These are phyloP conservation scores for Drosophila tani DNA, from an alignment of 1,140 invertebrate species.

Conservation along the genomic window DNA sequence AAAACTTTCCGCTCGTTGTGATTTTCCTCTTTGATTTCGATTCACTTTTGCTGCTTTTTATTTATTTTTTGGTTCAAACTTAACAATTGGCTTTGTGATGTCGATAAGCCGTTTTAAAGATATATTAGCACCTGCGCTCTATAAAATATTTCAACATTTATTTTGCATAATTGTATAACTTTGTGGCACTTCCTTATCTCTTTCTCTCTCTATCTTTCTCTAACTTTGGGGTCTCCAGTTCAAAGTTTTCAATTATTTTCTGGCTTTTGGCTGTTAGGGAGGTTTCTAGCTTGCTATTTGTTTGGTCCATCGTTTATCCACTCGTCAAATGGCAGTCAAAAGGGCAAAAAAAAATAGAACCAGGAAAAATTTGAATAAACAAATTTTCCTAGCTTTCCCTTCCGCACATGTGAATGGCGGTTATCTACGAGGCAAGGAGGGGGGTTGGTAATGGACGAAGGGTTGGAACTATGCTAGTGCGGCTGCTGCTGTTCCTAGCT, in stretches of 20 bases:
- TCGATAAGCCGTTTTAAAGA: constrained; percentile 55
- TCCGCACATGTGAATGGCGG: constrained; percentile 2
- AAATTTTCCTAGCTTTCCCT: constrained; percentile 54
- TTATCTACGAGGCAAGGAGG: neutral
- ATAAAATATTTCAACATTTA: constrained; percentile 49
- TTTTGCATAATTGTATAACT: constrained; percentile 50
- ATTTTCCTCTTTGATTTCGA: constrained; percentile 15
- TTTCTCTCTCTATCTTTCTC: constrained; percentile 15
- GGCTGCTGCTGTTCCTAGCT: constrained; percentile 7
- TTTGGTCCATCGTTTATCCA: constrained; percentile 60
- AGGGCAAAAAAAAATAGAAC: constrained; percentile 42
- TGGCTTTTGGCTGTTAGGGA: neutral
- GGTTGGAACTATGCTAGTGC: constrained; percentile 47
- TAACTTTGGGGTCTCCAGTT: neutral
- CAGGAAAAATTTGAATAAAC: constrained; percentile 71
- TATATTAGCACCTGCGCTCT: constrained; percentile 71
- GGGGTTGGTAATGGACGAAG: constrained; percentile 17
- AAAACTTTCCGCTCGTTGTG: constrained; percentile 61
- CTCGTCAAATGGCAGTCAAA: constrained; percentile 76
- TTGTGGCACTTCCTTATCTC: constrained; percentile 57
- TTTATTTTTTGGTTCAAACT: constrained; percentile 32
- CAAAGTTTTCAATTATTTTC: constrained; percentile 24
- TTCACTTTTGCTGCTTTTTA: constrained; percentile 25
- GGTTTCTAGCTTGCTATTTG: constrained; percentile 12
- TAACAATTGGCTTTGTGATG: constrained; percentile 27